Evolutionary conservation across 2,888 invertebrate species (phyloP), one percentile per base, ranked within the genome.

Genomic region (Cephus nigrinus): DNA sequence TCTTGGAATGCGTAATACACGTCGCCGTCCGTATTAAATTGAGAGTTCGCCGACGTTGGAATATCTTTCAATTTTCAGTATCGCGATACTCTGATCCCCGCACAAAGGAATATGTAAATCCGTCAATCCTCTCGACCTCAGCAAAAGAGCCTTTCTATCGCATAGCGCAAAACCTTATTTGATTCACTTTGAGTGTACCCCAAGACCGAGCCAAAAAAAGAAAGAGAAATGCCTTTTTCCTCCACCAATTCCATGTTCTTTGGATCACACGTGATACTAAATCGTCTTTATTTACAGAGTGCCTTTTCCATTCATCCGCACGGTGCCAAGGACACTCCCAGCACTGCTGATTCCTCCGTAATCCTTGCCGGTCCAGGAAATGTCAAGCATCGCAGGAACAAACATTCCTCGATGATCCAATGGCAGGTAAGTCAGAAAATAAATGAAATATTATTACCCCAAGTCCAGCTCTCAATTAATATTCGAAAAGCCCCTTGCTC

Each of bases 321-420:
- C 82, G 82, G 87, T 75, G 86, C 87, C 80, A 88, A 89, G 80
- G 92, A 92, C 80, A 23, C 9, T 23, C 55, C 55, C 9, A 84
- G 69, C 68, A 23, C 76, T 74, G 78, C 80, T 30, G 88, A 89
- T 78, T 92, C 92, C 79, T 91, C 93, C 40, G 92, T 93, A 75
- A 88, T 94, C 12, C 88, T 93, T 82, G 93, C 93, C 68, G 93
- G 93, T 34, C 93, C 93, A 75, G 93, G 93, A 34, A 93, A 93
- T 85, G 88, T 92, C 72, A 92, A 91, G 80, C 89, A 90, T 79
- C 92, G 92, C 71, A 89, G 90, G 77, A 91, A 92, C 76, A 93
- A 93, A 86, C 88, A 91, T 78, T 90, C 92, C 75, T 92, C 93
- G 76, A 87, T 92, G 76, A 88, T 94, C 76, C 92, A 93, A 86